Percentiles rank a stretch among this genome's conserved stretches.
Conservation (phyloP, 1,140 invertebrate species). For the Drosophila murphyi region DNA sequence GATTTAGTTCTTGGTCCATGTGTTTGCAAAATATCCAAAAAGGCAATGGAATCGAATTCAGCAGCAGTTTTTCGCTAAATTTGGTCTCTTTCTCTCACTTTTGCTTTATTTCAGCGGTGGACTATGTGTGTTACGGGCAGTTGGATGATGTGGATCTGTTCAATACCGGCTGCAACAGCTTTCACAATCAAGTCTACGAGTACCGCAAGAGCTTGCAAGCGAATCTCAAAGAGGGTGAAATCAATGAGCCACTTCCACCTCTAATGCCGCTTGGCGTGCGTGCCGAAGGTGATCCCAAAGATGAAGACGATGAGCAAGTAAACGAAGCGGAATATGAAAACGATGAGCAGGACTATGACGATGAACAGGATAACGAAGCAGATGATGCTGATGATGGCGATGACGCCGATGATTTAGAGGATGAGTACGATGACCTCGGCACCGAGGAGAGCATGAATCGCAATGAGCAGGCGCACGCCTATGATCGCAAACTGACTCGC, state of each 20-base stretch:
- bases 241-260: conserved; percentile 63
- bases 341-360: conserved; percentile 36
- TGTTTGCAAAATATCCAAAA: conserved; percentile 76
- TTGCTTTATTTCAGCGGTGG: conserved; percentile 68
- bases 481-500: conserved; percentile 72
- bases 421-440: conserved; percentile 61
- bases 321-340: conserved; percentile 39
- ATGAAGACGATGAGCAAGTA: conserved; percentile 60
- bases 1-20: conserved; percentile 71
- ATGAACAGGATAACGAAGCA: conserved; percentile 36
- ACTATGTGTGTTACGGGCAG: conserved; percentile 80
- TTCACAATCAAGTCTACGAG: conserved; percentile 79
- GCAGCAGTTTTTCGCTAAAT: conserved; percentile 70
- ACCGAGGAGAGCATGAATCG: conserved; percentile 78
- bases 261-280: conserved; percentile 62
- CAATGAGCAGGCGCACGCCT: conserved; percentile 76
- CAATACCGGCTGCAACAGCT: conserved; percentile 74
- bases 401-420: conserved; percentile 46
- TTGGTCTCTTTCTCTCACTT: conserved; percentile 36
- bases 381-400: conserved; percentile 54
- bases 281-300: conserved; percentile 67
- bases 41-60: conserved; percentile 81
- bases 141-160: conserved; percentile 80
- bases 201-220: conserved; percentile 78
- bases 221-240: conserved; percentile 73